phyloP scores from a whole-genome alignment of 2,888 invertebrate species.

The Girardia tigrina region DNA sequence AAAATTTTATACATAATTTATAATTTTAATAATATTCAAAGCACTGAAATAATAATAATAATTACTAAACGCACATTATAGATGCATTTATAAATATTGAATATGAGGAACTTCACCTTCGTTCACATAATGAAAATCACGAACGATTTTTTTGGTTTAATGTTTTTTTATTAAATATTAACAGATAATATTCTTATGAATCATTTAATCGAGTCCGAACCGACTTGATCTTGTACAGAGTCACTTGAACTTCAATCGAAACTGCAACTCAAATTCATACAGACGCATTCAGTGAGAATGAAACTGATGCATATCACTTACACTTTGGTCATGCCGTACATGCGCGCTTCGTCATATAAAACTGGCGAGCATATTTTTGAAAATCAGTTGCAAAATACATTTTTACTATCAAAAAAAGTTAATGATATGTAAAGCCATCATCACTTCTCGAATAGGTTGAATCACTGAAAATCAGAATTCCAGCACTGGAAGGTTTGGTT shows the following conservation, averaged over 20 bases:
- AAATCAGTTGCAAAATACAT: not conserved
- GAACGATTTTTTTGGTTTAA: no score
- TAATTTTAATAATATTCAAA: no score
- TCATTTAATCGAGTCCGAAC: no score
- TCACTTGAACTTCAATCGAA: conserved; percentile 13
- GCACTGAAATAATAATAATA: no score
- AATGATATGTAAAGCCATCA: not conserved
- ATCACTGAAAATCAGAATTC: conserved; percentile 4
- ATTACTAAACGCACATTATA: no score
- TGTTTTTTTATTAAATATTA: no score
- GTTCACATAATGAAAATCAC: not conserved
- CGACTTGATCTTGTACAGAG: not conserved
- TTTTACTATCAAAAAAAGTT: no score
- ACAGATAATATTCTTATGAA: no score
- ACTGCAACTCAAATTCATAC: not conserved
- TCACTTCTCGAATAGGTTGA: not conserved
- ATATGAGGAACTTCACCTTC: not conserved
- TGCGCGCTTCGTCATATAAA: not conserved
- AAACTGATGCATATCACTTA: not conserved
- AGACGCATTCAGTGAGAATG: conserved; percentile 12
- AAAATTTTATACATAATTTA: no score
- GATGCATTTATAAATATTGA: no score
- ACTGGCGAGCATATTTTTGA: not conserved
- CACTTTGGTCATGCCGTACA: not conserved
- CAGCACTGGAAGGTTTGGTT: conserved; percentile 23